A percentile compares a stretch with the other conserved stretches of the same genome.
Evolutionary conservation across 2,113 vertebrate species (phyloP).

Genomic region (Malurus alboscapulatus): DNA sequence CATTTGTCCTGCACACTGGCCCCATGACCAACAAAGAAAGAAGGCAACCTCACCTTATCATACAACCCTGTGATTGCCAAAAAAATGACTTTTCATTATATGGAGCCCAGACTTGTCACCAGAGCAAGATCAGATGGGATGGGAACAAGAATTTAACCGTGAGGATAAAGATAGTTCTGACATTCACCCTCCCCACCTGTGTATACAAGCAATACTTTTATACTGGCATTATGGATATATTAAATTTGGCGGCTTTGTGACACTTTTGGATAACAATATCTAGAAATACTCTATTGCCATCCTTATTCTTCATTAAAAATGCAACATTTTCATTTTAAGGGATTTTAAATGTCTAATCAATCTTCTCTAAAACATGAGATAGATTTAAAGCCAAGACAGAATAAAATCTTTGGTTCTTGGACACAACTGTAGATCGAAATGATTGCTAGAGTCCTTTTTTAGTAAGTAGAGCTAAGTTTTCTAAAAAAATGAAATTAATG

Average conservation of each 20-base stretch:
- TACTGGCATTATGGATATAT: neutral
- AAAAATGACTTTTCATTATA: neutral
- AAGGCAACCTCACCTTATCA: neutral
- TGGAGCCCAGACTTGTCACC: neutral
- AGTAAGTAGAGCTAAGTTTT: neutral
- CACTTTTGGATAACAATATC: neutral
- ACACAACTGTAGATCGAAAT: neutral
- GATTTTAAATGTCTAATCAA: conserved; percentile 36
- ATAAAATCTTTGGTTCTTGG: neutral
- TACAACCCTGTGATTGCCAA: neutral
- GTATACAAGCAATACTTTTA: neutral
- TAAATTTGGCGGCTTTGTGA: neutral
- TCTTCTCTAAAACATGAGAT: neutral
- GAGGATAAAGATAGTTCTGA: neutral
- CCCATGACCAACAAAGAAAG: neutral
- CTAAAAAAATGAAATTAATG: neutral
- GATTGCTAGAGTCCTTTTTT: neutral
- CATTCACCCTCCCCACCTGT: neutral
- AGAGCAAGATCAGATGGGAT: neutral
- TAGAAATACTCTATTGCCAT: conserved; percentile 13
- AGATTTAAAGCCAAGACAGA: neutral
- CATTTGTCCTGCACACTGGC: neutral
- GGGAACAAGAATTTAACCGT: neutral
- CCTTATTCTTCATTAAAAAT: conserved; percentile 52
- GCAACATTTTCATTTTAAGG: conserved; percentile 33